These are phyloP conservation scores for Cotesia vestalis DNA, from an alignment of 1,140 invertebrate species.

Conservation along the genomic window DNA sequence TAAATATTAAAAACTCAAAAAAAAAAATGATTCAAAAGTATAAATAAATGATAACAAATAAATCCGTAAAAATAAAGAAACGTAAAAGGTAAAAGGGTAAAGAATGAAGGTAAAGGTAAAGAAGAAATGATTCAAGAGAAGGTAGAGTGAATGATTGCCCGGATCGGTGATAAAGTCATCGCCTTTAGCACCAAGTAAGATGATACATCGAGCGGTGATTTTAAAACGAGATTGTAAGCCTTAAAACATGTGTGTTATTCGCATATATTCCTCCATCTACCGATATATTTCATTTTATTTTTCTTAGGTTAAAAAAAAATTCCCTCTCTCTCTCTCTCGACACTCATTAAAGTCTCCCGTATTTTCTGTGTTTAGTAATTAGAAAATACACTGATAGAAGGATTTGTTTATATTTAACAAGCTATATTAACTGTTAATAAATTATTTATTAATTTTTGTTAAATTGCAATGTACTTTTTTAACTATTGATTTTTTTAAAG, in stretches of 20 bases:
- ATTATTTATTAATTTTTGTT: no score
- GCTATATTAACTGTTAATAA: no score
- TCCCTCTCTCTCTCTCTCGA: no score
- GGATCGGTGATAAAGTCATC: conserved; percentile 68
- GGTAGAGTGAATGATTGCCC: conserved; percentile 62
- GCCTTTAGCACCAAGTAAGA: conserved; percentile 65
- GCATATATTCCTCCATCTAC: background rate
- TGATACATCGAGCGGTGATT: conserved; percentile 66
- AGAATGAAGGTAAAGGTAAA: conserved; percentile 2
- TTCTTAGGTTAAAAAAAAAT: no score
- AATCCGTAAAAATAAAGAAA: background rate
- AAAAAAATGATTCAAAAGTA: background rate
- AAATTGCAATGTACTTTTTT: no score
- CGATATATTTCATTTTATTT: no score
- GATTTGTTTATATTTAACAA: no score
- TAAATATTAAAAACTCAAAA: background rate
- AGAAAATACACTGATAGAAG: no score
- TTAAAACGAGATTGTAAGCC: conserved; percentile 54
- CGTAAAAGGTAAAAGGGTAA: background rate
- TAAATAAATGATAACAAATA: background rate
- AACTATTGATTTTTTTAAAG: no score
- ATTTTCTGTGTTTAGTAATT: no score
- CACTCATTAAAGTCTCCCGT: no score
- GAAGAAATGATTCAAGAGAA: no score
- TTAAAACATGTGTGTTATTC: conserved; percentile 29